Percentiles rank a stretch among this genome's conserved stretches.
phyloP scores from a whole-genome alignment of 2,797 vertebrate species.

The Psittacula echo region DNA sequence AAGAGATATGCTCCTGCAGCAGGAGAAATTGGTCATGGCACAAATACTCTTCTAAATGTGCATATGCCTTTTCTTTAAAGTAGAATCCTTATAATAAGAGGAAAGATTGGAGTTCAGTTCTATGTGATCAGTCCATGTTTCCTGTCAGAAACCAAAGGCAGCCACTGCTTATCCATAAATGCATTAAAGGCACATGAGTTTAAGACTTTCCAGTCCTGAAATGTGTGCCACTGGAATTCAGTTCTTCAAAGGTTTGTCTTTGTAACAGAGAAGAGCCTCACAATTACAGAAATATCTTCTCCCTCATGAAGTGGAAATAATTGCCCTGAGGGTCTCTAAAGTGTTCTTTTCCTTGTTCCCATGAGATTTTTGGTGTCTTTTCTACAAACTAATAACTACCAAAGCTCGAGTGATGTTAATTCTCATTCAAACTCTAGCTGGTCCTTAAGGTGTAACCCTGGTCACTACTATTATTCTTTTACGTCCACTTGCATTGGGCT shows the following conservation, averaged over 20 bases:
- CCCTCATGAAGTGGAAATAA: background rate
- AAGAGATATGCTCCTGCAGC: background rate
- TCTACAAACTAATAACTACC: background rate
- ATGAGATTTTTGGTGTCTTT: background rate
- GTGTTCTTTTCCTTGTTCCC: background rate
- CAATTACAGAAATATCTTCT: background rate
- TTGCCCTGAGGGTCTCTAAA: background rate
- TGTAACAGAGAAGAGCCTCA: background rate
- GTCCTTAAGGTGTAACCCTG: background rate
- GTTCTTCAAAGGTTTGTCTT: constrained; percentile 3
- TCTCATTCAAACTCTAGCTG: background rate
- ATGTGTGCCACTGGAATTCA: background rate
- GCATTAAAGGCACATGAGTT: background rate
- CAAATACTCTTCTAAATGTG: background rate
- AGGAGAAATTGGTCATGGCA: background rate
- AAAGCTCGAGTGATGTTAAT: background rate
- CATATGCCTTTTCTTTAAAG: background rate
- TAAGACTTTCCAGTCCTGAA: background rate
- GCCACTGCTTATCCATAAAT: background rate
- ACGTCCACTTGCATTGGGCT: background rate
- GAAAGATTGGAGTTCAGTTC: background rate
- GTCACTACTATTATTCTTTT: background rate
- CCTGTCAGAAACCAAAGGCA: background rate
- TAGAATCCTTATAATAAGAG: background rate
- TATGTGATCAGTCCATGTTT: background rate